Evolutionary conservation across 2,113 vertebrate species (phyloP).

Genomic region (Nanorana parkeri): DNA sequence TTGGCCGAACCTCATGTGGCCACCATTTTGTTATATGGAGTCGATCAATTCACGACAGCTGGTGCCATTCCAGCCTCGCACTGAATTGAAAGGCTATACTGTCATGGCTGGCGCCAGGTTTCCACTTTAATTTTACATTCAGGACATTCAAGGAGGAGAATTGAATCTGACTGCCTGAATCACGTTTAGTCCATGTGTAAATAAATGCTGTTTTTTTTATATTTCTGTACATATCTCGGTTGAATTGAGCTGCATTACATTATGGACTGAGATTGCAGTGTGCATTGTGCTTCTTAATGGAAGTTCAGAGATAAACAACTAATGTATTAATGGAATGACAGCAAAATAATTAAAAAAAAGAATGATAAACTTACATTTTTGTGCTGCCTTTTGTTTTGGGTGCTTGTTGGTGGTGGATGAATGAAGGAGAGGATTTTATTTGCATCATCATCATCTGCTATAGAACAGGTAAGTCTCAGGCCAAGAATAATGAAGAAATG

Average conservation of each 20-base stretch:
- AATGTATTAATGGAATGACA: slow-evolving; percentile 68
- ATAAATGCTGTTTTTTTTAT: slow-evolving; percentile 51
- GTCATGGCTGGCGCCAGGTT: too few relatives aligned
- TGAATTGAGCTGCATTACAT: slow-evolving; percentile 43
- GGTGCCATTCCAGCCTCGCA: too few relatives aligned
- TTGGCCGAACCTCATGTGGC: not conserved
- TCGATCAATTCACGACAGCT: too few relatives aligned
- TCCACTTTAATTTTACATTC: slow-evolving; percentile 46
- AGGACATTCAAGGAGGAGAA: slow-evolving; percentile 9
- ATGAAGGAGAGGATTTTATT: too few relatives aligned
- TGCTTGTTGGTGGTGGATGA: too few relatives aligned
- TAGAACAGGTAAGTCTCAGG: too few relatives aligned
- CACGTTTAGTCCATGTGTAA: slow-evolving; percentile 47
- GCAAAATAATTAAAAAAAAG: slow-evolving; percentile 63
- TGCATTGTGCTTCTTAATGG: slow-evolving; percentile 49
- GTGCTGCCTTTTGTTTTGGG: not conserved
- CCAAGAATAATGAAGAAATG: too few relatives aligned
- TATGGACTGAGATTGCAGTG: slow-evolving; percentile 33
- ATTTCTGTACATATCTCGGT: slow-evolving; percentile 52
- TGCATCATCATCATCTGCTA: too few relatives aligned
- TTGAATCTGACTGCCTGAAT: slow-evolving; percentile 36
- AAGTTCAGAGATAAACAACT: slow-evolving; percentile 50
- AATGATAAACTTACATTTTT: not conserved
- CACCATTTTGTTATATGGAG: not conserved
- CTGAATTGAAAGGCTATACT: too few relatives aligned